Conservation (phyloP, 2,888 invertebrate genomes). For the Toxonevra muliebris region DNA sequence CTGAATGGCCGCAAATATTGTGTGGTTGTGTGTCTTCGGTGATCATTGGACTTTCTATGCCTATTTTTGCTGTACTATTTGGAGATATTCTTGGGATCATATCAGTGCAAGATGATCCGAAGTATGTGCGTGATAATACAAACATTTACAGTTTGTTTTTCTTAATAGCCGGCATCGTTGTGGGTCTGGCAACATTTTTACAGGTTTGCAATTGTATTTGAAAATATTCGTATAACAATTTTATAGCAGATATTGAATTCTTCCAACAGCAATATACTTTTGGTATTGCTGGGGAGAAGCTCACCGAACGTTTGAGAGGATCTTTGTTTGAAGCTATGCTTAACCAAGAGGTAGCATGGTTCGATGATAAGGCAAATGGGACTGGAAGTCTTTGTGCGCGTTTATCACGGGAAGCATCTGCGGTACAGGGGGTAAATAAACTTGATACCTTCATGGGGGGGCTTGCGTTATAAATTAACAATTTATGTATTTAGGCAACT, state of each 20-base stretch:
- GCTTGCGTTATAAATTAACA: too few relatives aligned
- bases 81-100: slow-evolving; percentile 75
- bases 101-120: slow-evolving; percentile 62
- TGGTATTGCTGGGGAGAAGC: slow-evolving; percentile 79
- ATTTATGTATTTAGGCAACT: slow-evolving; percentile 71
- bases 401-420: slow-evolving; percentile 79
- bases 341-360: slow-evolving; percentile 79
- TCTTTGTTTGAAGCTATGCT: slow-evolving; percentile 74
- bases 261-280: slow-evolving; percentile 70
- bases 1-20: slow-evolving; percentile 74
- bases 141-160: slow-evolving; percentile 74
- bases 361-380: slow-evolving; percentile 76
- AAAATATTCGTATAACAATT: not conserved
- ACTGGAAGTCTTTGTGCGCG: slow-evolving; percentile 80
- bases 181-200: slow-evolving; percentile 74
- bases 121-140: slow-evolving; percentile 69
- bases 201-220: slow-evolving; percentile 66
- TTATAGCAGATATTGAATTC: not conserved
- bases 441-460: not conserved
- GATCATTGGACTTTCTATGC: slow-evolving; percentile 77
- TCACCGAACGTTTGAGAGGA: slow-evolving; percentile 78
- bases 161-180: slow-evolving; percentile 72
- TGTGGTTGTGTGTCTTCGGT: slow-evolving; percentile 72
- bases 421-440: slow-evolving; percentile 77
- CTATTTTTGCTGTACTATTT: slow-evolving; percentile 76